Conservation (phyloP, 2,797 vertebrate species). For the Tolypeutes matacus region DNA sequence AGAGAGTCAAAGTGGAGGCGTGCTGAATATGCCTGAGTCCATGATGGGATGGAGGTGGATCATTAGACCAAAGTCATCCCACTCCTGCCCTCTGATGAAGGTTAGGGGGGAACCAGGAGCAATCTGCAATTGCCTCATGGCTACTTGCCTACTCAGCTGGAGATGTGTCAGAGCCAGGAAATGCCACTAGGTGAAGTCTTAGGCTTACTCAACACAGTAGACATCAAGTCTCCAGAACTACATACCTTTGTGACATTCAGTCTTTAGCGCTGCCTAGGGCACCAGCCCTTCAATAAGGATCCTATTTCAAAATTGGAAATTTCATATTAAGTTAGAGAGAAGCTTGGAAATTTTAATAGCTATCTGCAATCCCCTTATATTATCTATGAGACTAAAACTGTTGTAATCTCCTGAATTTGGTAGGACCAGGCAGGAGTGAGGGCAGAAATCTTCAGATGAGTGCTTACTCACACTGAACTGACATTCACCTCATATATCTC, state of each 20-base stretch:
- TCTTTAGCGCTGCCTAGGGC: background rate
- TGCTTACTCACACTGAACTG: background rate
- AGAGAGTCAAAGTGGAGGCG: background rate
- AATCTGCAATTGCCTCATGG: background rate
- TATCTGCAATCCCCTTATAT: background rate
- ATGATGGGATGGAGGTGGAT: background rate
- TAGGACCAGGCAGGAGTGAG: background rate
- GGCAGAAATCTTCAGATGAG: background rate
- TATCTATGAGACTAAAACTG: conserved; percentile 25
- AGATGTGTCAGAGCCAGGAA: background rate
- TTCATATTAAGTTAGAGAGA: background rate
- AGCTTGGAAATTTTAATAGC: background rate
- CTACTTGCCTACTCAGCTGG: background rate
- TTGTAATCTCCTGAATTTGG: background rate
- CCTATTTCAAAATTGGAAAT: background rate
- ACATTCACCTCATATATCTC: background rate
- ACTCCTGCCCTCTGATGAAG: background rate
- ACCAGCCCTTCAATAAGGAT: background rate
- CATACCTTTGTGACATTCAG: background rate
- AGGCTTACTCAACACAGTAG: background rate
- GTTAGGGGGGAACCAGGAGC: background rate
- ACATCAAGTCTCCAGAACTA: background rate
- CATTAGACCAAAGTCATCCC: background rate
- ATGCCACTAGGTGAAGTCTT: background rate
- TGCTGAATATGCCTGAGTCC: background rate